These are phyloP conservation scores for Orthonychiurus folsomi DNA, from an alignment of 2,888 invertebrate species.

Conservation along the genomic window DNA sequence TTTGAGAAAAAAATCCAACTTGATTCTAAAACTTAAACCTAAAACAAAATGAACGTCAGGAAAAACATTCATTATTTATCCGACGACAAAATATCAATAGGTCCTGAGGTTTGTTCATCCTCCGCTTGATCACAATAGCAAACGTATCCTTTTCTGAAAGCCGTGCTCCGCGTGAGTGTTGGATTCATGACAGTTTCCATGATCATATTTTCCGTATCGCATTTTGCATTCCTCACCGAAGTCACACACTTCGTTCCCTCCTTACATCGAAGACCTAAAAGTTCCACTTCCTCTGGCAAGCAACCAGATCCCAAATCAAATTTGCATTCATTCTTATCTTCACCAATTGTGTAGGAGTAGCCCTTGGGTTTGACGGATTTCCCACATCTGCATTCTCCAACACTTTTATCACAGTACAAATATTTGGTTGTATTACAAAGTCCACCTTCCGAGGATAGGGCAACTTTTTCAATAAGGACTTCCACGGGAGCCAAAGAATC, in stretches of 20 bases:
- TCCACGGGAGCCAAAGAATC: background rate
- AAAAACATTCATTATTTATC: too few species aligned
- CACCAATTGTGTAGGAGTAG: background rate
- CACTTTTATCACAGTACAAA: background rate
- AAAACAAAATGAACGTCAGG: too few species aligned
- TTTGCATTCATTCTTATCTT: background rate
- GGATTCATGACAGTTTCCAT: background rate
- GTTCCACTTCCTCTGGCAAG: background rate
- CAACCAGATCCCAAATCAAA: background rate
- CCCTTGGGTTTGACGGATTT: background rate
- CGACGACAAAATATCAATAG: too few species aligned
- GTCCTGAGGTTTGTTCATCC: too few species aligned
- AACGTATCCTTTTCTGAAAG: background rate
- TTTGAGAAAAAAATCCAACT: too few species aligned
- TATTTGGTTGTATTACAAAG: background rate
- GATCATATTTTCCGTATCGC: background rate
- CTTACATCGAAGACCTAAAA: background rate
- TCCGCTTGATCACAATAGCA: background rate
- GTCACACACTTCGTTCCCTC: background rate
- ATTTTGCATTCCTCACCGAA: background rate
- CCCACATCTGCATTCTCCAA: background rate
- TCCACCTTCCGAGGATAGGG: background rate
- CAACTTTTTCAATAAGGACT: background rate
- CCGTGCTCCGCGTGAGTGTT: background rate
- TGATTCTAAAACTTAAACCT: too few species aligned